A percentile compares a stretch with the other conserved stretches of the same genome.
These are phyloP conservation scores for Nibea albiflora DNA, from an alignment of 2,113 vertebrate species.

Conservation along the genomic window DNA sequence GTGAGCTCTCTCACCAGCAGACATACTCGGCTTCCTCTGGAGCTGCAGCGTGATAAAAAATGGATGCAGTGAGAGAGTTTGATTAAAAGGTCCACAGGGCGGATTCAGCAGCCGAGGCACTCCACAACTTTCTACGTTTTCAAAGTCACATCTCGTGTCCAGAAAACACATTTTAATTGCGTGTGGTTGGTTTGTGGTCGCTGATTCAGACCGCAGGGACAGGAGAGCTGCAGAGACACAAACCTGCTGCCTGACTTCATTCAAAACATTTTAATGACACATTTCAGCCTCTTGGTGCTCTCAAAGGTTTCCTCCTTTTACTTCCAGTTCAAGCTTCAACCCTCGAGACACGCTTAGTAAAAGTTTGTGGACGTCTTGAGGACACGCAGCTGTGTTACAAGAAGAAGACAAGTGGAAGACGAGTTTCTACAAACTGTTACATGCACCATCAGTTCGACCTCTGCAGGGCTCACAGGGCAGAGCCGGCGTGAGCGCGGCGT, in stretches of 20 bases:
- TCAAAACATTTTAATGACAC: neutral
- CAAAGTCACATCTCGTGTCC: neutral
- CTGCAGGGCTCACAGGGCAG: no score
- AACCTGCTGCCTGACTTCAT: conserved; percentile 26
- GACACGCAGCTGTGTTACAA: no score
- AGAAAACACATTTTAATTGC: conserved; percentile 7
- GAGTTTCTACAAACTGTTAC: no score
- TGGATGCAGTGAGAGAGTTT: conserved; percentile 9
- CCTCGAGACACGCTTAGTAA: no score
- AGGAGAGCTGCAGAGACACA: neutral
- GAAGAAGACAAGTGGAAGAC: no score
- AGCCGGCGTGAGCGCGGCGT: no score
- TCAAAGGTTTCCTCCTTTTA: neutral
- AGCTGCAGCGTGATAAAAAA: neutral
- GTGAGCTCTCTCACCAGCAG: neutral
- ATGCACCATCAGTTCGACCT: no score
- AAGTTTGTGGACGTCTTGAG: no score
- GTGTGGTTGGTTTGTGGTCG: neutral
- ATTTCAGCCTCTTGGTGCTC: neutral
- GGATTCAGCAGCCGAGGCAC: neutral
- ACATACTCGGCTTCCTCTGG: neutral
- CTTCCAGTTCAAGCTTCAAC: neutral
- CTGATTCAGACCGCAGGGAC: neutral
- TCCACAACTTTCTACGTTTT: neutral
- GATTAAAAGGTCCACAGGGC: conserved; percentile 41